A percentile compares a stretch with the other conserved stretches of the same genome.
Evolutionary conservation across 2,113 vertebrate genomes (phyloP).

Genomic region (Empidonax traillii): DNA sequence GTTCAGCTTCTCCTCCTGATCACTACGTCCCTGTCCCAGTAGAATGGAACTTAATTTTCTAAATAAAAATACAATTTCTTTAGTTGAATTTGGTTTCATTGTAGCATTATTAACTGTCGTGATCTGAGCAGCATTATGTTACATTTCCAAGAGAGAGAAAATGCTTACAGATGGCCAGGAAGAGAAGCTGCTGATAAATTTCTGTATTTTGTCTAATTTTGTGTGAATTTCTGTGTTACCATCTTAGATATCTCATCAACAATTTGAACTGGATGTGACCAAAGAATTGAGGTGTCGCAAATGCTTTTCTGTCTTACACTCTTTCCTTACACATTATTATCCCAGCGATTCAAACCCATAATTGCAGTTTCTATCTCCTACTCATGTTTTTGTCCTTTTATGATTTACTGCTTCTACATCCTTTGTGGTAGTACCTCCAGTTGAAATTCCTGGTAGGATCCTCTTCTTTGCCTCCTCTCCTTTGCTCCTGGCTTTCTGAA

Average conservation of each 20-base stretch:
- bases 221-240: background rate
- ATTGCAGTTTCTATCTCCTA: background rate
- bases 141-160: background rate
- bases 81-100: background rate
- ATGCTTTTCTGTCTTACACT: background rate
- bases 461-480: background rate
- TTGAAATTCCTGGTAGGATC: background rate
- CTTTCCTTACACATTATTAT: background rate
- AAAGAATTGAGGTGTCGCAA: background rate
- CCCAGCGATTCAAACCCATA: background rate
- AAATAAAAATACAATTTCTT: background rate
- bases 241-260: background rate
- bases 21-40: rapidly evolving
- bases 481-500: background rate
- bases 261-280: background rate
- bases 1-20: background rate
- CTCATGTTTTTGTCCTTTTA: background rate
- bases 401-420: background rate
- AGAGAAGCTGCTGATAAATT: background rate
- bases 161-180: background rate
- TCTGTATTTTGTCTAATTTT: background rate
- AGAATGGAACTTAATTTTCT: background rate
- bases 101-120: background rate
- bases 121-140: background rate
- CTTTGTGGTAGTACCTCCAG: background rate